Percentiles rank a stretch among this genome's conserved stretches.
Conservation (phyloP, 2,113 vertebrate species). For the Arenaria interpres region DNA sequence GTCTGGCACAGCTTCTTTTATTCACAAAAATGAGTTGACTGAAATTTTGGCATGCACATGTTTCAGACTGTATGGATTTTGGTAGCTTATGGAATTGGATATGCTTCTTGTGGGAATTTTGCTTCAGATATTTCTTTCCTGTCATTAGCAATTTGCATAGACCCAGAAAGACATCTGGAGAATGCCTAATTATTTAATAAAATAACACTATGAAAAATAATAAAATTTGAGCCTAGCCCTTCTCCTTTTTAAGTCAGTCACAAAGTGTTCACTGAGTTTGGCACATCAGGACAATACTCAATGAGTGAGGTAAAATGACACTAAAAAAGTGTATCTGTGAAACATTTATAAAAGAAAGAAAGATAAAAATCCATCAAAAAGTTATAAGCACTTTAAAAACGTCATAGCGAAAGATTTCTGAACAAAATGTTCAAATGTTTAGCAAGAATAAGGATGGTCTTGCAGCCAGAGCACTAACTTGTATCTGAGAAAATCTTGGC, state of each 20-base stretch:
- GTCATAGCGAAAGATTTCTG: background rate
- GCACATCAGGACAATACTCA: background rate
- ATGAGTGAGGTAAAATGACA: background rate
- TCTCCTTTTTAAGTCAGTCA: background rate
- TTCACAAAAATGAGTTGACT: background rate
- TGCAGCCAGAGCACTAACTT: background rate
- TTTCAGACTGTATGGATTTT: background rate
- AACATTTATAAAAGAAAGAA: background rate
- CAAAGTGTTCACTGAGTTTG: background rate
- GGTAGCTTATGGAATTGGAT: background rate
- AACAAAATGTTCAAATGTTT: background rate
- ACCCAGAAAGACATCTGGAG: background rate
- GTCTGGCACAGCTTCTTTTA: background rate
- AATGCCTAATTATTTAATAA: background rate
- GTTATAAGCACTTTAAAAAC: background rate
- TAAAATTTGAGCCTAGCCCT: background rate
- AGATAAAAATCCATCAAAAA: background rate
- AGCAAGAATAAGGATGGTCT: background rate
- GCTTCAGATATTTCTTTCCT: background rate
- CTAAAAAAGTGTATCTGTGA: background rate
- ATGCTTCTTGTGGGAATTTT: background rate
- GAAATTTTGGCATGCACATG: background rate
- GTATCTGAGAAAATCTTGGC: background rate
- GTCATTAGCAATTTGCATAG: background rate
- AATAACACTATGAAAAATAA: background rate